Conservation (phyloP, 2,888 invertebrate genomes). For the Microctonus aethiopoides region DNA sequence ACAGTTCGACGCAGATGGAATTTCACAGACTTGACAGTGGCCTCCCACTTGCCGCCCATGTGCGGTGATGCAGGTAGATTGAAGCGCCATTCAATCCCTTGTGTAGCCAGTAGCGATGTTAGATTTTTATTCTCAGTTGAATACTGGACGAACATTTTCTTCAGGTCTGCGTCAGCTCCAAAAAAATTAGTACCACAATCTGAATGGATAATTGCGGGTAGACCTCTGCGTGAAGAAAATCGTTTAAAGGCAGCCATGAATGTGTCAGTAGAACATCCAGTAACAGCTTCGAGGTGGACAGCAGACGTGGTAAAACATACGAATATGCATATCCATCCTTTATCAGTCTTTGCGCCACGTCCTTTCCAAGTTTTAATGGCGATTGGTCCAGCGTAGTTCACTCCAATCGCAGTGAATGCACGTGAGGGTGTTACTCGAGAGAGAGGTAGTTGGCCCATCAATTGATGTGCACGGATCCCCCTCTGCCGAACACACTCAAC, state of each 20-base stretch:
- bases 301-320: conserved; percentile 44
- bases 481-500: conserved; percentile 37
- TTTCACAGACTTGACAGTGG: conserved; percentile 49
- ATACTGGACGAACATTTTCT: background rate
- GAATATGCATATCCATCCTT: conserved; percentile 27
- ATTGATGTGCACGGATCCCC: conserved; percentile 28
- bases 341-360: conserved; percentile 1
- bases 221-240: too few relatives aligned
- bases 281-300: conserved; percentile 43
- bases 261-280: conserved; percentile 34
- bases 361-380: background rate
- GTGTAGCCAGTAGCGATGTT: background rate
- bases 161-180: conserved; percentile 15
- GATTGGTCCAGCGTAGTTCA: conserved; percentile 45
- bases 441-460: conserved; percentile 38
- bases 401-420: conserved; percentile 43
- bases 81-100: conserved; percentile 47
- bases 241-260: too few relatives aligned
- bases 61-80: conserved; percentile 50
- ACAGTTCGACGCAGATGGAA: conserved; percentile 42
- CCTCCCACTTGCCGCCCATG: conserved; percentile 53
- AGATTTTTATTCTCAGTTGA: background rate
- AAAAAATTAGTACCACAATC: background rate
- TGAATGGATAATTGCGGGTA: too few relatives aligned
- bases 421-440: conserved; percentile 31